A percentile compares a stretch with the other conserved stretches of the same genome.
phyloP scores from a whole-genome alignment of 1,140 invertebrate genomes.

The Hyles euphorbiae region DNA sequence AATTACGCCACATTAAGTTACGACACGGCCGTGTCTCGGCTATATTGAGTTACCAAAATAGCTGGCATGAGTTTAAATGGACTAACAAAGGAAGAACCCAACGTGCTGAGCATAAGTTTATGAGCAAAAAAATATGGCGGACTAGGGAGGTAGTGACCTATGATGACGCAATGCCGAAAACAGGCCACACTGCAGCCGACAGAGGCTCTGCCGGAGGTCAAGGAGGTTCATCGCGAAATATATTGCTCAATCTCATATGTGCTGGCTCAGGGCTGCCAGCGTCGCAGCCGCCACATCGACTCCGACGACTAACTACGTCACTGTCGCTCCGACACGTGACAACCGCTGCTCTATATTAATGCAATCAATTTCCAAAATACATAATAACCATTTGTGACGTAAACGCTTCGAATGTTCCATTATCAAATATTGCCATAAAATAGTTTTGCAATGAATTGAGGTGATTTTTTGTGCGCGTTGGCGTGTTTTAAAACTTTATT shows the following conservation, averaged over 20 bases:
- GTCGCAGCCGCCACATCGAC: slow-evolving; percentile 5
- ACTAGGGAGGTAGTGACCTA: slow-evolving; percentile 70
- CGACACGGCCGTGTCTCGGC: slow-evolving; percentile 38
- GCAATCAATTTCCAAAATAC: no score
- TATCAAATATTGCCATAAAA: no score
- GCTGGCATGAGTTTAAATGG: slow-evolving; percentile 55
- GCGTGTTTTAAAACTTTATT: slow-evolving; percentile 27
- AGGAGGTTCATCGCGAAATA: slow-evolving; percentile 59
- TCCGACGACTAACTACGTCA: background rate
- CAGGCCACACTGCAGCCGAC: slow-evolving; percentile 57
- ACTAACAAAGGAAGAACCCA: slow-evolving; percentile 63
- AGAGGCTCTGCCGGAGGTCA: slow-evolving; percentile 50
- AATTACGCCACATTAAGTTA: slow-evolving; percentile 62
- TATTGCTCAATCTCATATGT: slow-evolving; percentile 43
- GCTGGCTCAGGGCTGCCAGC: slow-evolving; percentile 21
- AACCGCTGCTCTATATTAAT: background rate
- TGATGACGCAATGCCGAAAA: slow-evolving; percentile 72
- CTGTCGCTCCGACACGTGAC: background rate
- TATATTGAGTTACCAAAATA: slow-evolving; percentile 60
- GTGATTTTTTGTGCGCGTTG: background rate
- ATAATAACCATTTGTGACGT: no score
- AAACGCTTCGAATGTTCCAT: no score
- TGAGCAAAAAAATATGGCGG: slow-evolving; percentile 67
- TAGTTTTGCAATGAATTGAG: background rate
- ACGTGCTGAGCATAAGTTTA: slow-evolving; percentile 64